These are phyloP conservation scores for Melozone crissalis DNA, from an alignment of 2,113 vertebrate species.

Conservation along the genomic window DNA sequence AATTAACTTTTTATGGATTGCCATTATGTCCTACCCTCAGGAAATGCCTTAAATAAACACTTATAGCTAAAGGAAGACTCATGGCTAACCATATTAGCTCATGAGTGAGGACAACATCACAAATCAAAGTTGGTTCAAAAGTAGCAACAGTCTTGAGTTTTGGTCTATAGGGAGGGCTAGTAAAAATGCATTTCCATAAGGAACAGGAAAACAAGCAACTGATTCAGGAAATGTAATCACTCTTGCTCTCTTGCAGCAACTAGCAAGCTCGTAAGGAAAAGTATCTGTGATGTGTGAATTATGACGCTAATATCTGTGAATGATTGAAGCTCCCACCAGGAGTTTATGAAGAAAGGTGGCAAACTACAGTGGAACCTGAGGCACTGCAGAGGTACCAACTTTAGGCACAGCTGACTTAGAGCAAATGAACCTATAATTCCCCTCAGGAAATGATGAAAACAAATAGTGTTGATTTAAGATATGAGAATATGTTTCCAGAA, in stretches of 20 bases:
- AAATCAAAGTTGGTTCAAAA: not conserved
- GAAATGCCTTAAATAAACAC: not conserved
- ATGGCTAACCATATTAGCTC: not conserved
- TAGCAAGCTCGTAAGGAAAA: not conserved
- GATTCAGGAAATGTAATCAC: not conserved
- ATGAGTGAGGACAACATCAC: not conserved
- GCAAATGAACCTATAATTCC: not conserved
- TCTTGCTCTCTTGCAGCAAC: not conserved
- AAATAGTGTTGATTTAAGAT: not conserved
- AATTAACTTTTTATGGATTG: not conserved
- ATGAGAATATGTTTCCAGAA: not conserved
- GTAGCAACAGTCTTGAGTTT: not conserved
- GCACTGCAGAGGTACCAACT: not conserved
- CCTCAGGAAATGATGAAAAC: constrained; percentile 1
- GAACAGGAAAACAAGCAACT: not conserved
- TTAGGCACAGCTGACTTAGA: not conserved
- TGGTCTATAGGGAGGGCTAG: not conserved
- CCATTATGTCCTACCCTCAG: not conserved
- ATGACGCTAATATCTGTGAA: not conserved
- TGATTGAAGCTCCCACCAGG: not conserved
- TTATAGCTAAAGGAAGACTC: not conserved
- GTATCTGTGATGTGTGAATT: fast-evolving
- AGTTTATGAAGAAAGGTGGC: not conserved
- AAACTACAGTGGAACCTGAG: not conserved
- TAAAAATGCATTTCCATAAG: not conserved